phyloP scores from a whole-genome alignment of 2,797 vertebrate genomes.

The Apodemus agrarius region DNA sequence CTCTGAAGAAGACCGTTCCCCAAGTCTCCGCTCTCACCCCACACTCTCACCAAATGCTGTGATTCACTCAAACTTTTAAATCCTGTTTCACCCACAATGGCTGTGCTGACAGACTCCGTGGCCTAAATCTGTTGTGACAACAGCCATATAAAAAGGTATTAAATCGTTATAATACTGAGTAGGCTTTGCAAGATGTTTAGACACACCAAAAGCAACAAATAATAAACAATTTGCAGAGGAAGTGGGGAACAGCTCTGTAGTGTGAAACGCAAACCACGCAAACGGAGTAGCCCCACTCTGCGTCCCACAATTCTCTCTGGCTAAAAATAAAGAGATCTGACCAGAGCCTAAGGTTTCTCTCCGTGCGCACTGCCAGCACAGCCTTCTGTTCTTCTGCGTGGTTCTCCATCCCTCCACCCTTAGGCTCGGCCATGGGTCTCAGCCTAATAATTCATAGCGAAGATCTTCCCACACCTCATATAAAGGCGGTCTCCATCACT shows the following conservation, averaged over 20 bases:
- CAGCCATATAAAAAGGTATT: not conserved
- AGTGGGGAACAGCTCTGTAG: not conserved
- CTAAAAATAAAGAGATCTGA: not conserved
- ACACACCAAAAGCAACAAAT: not conserved
- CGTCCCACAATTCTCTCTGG: not conserved
- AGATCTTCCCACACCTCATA: not conserved
- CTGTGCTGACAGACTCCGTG: not conserved
- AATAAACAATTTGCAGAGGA: not conserved
- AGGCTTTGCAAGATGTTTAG: not conserved
- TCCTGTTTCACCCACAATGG: not conserved
- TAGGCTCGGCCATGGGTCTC: not conserved
- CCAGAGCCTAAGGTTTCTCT: not conserved
- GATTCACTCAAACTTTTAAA: not conserved
- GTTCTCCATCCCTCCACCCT: not conserved
- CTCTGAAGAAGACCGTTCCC: not conserved
- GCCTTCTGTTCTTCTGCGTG: not conserved
- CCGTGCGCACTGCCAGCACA: too few relatives aligned
- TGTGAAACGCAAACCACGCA: not conserved
- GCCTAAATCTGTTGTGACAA: not conserved
- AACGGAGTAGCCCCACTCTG: not conserved
- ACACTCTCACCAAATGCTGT: not conserved
- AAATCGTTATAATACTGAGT: constrained; percentile 2
- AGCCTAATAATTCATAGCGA: not conserved
- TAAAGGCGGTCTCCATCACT: not conserved
- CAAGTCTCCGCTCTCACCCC: not conserved